Evolutionary conservation across 1,140 invertebrate species (phyloP).

Genomic region (Lasaia peninsularis): DNA sequence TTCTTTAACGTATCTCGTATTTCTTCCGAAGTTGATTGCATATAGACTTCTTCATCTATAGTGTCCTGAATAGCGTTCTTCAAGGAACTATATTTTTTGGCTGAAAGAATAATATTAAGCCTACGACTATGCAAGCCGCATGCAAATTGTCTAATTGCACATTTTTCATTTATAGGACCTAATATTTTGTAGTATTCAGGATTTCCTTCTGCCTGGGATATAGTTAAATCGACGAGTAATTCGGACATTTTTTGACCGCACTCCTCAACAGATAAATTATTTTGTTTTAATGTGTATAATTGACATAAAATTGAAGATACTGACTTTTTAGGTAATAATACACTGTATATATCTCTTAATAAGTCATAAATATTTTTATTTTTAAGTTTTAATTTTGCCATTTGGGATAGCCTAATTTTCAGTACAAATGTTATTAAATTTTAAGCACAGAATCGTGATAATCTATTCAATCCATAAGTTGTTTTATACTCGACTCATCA

Average conservation of each 20-base stretch:
- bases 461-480: not conserved
- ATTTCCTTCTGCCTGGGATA: conserved; percentile 21
- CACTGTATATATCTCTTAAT: not conserved
- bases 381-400: not conserved
- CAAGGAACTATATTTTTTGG: not conserved
- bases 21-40: too few species aligned
- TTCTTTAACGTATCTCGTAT: too few species aligned
- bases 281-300: conserved; percentile 16
- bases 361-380: not conserved
- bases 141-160: conserved; percentile 19
- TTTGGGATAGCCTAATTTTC: not conserved
- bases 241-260: conserved; percentile 23
- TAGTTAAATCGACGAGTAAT: conserved; percentile 20
- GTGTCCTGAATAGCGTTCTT: not conserved
- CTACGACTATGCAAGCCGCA: conserved; percentile 19
- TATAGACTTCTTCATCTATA: not conserved
- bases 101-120: not conserved
- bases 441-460: not conserved
- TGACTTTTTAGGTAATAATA: not conserved
- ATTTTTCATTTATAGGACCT: conserved; percentile 19
- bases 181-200: conserved; percentile 17
- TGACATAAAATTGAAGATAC: not conserved
- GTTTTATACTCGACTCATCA: not conserved
- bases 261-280: conserved; percentile 10
- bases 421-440: not conserved